phyloP scores from a whole-genome alignment of 2,888 invertebrate genomes.

The Eledona agricola region DNA sequence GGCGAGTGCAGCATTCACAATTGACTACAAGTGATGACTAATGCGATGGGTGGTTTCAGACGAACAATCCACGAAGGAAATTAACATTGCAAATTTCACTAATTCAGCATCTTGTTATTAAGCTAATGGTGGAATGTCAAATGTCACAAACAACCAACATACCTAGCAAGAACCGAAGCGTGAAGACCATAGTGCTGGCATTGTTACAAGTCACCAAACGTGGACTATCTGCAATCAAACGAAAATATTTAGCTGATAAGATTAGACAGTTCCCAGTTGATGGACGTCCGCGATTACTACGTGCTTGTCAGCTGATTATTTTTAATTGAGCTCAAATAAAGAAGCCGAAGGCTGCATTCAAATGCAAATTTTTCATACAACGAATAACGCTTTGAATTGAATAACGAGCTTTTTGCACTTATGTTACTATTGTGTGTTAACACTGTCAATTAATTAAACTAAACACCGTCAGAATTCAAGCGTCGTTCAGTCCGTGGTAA shows the following conservation, averaged over 20 bases:
- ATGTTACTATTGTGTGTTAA: conserved; percentile 10
- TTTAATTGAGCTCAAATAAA: conserved; percentile 21
- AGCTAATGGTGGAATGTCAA: too few relatives aligned
- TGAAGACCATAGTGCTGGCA: conserved; percentile 61
- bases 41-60: too few relatives aligned
- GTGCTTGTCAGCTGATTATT: conserved; percentile 3
- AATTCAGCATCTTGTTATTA: too few relatives aligned
- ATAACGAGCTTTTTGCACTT: conserved; percentile 27
- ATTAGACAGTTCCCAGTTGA: conserved; percentile 2
- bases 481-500: too few relatives aligned
- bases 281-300: not conserved
- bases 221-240: conserved; percentile 54
- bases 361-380: conserved; percentile 27
- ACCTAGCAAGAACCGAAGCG: conserved; percentile 59
- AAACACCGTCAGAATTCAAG: too few relatives aligned
- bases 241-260: conserved; percentile 16
- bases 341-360: conserved; percentile 24
- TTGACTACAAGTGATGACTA: too few relatives aligned
- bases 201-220: conserved; percentile 47
- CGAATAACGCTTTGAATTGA: conserved; percentile 26
- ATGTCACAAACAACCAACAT: too few relatives aligned
- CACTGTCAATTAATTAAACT: too few relatives aligned
- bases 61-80: too few relatives aligned
- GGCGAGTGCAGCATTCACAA: conserved; percentile 6
- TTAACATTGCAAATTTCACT: too few relatives aligned